Evolutionary conservation across 2,113 vertebrate genomes (phyloP).

Genomic region (Pachyramphus minor): DNA sequence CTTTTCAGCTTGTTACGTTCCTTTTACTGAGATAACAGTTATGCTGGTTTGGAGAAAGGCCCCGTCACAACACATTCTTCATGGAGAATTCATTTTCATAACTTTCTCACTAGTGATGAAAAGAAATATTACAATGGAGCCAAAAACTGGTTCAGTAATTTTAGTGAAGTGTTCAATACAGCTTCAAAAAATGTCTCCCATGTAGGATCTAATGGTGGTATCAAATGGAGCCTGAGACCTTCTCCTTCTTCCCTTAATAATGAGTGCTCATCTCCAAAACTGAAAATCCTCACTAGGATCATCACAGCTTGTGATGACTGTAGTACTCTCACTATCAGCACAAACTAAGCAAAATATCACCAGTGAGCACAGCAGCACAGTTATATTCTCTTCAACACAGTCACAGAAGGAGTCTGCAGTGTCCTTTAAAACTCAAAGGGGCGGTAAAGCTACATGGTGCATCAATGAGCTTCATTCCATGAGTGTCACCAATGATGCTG

Average conservation of each 20-base stretch:
- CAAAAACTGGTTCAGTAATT: background rate
- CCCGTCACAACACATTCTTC: background rate
- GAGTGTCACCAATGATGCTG: fast-evolving
- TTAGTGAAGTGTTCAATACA: background rate
- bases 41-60: background rate
- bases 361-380: background rate
- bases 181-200: background rate
- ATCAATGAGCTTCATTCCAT: background rate
- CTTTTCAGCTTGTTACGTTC: background rate
- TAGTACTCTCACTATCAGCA: background rate
- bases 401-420: background rate
- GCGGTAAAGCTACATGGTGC: background rate
- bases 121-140: background rate
- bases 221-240: background rate
- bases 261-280: background rate
- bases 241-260: background rate
- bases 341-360: background rate
- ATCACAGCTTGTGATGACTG: background rate
- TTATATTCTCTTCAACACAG: background rate
- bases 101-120: background rate
- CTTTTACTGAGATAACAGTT: background rate
- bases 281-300: background rate
- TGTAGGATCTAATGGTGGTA: background rate
- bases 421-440: background rate
- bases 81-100: background rate